Evolutionary conservation across 2,113 vertebrate species (phyloP).

Genomic region (Andinoacara biseriatus): DNA sequence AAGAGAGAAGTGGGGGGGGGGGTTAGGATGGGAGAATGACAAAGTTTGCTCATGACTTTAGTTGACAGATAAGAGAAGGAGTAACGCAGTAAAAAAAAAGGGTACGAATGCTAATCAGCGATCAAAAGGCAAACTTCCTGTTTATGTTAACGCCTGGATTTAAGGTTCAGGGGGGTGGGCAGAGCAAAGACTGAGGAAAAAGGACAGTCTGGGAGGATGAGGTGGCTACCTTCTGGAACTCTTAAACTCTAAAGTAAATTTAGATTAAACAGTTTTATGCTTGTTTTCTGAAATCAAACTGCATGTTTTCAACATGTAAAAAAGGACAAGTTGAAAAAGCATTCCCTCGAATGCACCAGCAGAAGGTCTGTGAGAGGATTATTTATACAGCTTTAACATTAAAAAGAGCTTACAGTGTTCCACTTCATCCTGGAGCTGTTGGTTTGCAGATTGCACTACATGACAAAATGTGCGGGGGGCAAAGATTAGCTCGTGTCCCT

Average conservation of each 20-base stretch:
- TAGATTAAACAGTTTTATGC: slow-evolving; percentile 20
- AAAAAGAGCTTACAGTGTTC: slow-evolving; percentile 19
- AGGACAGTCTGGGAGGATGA: slow-evolving; percentile 63
- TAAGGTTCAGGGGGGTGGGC: slow-evolving; percentile 39
- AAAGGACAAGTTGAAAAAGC: not conserved
- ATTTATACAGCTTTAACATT: slow-evolving; percentile 2
- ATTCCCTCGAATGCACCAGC: slow-evolving; percentile 11
- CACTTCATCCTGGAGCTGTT: slow-evolving; percentile 3
- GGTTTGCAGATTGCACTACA: not conserved
- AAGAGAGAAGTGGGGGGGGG: not conserved
- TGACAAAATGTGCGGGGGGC: slow-evolving; percentile 8
- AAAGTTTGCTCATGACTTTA: slow-evolving; percentile 19
- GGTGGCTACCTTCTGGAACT: slow-evolving; percentile 32
- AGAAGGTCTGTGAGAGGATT: slow-evolving; percentile 12
- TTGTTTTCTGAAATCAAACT: slow-evolving; percentile 17
- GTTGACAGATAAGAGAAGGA: slow-evolving; percentile 33
- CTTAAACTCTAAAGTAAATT: slow-evolving; percentile 18
- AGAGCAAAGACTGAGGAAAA: slow-evolving; percentile 44
- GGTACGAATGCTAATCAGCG: slow-evolving; percentile 25
- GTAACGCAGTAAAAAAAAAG: not conserved
- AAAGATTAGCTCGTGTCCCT: slow-evolving; percentile 31
- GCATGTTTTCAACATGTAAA: not conserved
- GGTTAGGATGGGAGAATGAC: not conserved
- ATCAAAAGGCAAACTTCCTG: slow-evolving; percentile 38
- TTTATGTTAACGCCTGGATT: slow-evolving; percentile 62